Percentiles rank a stretch among this genome's conserved stretches.
These are phyloP conservation scores for Adineta ricciae DNA, from an alignment of 2,888 invertebrate genomes.

Conservation along the genomic window DNA sequence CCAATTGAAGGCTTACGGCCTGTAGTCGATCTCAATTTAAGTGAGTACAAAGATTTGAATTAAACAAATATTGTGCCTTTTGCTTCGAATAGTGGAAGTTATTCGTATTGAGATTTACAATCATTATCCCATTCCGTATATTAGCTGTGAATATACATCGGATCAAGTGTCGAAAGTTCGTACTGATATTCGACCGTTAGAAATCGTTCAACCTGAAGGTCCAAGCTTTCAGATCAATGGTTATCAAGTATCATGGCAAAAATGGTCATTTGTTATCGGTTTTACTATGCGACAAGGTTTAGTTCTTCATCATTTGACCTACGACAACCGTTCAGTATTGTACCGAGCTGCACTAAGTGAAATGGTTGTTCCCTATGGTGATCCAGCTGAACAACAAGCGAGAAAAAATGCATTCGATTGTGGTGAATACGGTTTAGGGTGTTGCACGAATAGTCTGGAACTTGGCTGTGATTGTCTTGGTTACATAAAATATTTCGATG, in stretches of 20 bases:
- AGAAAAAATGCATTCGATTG: conserved; percentile 34
- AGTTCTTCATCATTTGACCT: conserved; percentile 28
- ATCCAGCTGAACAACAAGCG: conserved; percentile 28
- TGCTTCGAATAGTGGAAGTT: conserved; percentile 18
- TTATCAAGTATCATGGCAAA: conserved; percentile 34
- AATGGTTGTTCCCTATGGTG: conserved; percentile 35
- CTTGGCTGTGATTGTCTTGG: conserved; percentile 35
- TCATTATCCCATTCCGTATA: conserved; percentile 26
- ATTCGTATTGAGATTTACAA: conserved; percentile 28
- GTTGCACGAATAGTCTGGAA: conserved; percentile 28
- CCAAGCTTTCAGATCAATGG: conserved; percentile 34
- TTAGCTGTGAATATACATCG: neutral
- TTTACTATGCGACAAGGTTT: conserved; percentile 32
- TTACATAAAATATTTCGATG: conserved; percentile 35
- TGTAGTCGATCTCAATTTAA: conserved; percentile 28
- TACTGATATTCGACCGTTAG: conserved; percentile 30
- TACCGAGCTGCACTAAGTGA: conserved; percentile 32
- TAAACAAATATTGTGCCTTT: neutral
- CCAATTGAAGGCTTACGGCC: conserved; percentile 34
- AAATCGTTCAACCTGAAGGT: conserved; percentile 31
- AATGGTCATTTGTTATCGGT: conserved; percentile 32
- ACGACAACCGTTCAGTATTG: conserved; percentile 29
- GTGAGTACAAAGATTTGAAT: neutral
- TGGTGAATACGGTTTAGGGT: conserved; percentile 32
- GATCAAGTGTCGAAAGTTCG: neutral